Evolutionary conservation across 2,797 vertebrate genomes (phyloP).

Genomic region (Danio choprae): DNA sequence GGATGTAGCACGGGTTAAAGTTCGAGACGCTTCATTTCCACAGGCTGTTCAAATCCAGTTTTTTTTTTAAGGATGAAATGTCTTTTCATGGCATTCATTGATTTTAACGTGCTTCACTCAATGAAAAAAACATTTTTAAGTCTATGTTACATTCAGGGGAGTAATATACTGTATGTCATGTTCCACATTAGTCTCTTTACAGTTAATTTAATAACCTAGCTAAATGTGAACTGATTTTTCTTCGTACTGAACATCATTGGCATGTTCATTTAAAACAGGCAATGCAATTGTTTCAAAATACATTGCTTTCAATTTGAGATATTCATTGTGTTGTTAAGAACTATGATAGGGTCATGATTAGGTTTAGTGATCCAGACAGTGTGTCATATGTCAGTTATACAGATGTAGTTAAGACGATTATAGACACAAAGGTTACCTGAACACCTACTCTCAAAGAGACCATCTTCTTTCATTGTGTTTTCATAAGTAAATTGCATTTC

Average conservation of each 20-base stretch:
- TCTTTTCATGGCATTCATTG: neutral
- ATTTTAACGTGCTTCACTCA: slow-evolving; percentile 11
- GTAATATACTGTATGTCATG: neutral
- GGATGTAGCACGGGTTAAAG: slow-evolving; percentile 52
- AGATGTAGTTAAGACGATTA: neutral
- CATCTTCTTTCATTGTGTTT: neutral
- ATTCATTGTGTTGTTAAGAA: neutral
- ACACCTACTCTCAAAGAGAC: neutral
- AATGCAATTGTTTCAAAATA: too few relatives aligned
- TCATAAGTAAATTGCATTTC: neutral
- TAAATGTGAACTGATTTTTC: neutral
- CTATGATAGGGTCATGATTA: neutral
- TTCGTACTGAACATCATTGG: neutral
- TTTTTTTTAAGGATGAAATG: neutral
- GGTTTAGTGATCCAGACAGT: neutral
- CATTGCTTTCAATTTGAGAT: too few relatives aligned
- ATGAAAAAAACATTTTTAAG: neutral
- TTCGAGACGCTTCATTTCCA: slow-evolving; percentile 32
- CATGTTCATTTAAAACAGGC: neutral
- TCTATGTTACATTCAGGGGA: neutral
- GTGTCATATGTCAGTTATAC: neutral
- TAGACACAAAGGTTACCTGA: neutral
- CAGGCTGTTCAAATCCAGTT: slow-evolving; percentile 24
- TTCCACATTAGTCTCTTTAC: neutral
- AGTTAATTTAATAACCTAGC: neutral